Conservation (phyloP, 2,797 vertebrate species). For the Sebastes reedi region DNA sequence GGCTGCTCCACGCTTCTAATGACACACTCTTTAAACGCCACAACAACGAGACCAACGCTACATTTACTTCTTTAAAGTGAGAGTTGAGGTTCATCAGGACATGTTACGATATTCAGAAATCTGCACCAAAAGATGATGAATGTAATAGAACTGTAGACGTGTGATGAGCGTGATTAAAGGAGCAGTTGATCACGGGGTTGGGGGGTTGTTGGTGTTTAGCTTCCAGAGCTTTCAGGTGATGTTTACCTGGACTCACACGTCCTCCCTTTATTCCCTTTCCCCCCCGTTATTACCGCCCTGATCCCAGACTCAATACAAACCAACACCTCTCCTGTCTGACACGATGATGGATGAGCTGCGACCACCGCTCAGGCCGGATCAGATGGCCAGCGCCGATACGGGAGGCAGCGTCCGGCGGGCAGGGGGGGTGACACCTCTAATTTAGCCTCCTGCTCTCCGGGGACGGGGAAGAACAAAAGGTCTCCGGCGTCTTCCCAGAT, state of each 20-base stretch:
- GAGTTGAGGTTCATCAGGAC: no score
- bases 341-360: conserved; percentile 92
- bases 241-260: neutral
- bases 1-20: neutral
- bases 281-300: neutral
- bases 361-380: conserved; percentile 73
- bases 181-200: no score
- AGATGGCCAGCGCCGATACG: conserved; percentile 85
- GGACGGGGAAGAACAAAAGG: conserved; percentile 71
- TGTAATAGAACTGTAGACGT: no score
- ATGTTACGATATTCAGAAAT: no score
- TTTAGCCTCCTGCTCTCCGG: conserved; percentile 61
- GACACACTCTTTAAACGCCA: neutral
- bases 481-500: conserved; percentile 4
- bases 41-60: no score
- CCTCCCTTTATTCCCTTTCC: neutral
- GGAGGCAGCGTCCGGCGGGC: conserved; percentile 6
- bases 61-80: no score
- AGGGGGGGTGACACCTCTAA: conserved; percentile 72
- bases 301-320: neutral
- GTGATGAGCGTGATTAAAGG: no score
- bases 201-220: no score
- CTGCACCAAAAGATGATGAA: no score
- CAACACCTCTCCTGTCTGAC: conserved; percentile 19
- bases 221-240: neutral